A percentile compares a stretch with the other conserved stretches of the same genome.
These are phyloP conservation scores for Hyaena hyaena DNA, from an alignment of 2,113 vertebrate genomes.

Conservation along the genomic window DNA sequence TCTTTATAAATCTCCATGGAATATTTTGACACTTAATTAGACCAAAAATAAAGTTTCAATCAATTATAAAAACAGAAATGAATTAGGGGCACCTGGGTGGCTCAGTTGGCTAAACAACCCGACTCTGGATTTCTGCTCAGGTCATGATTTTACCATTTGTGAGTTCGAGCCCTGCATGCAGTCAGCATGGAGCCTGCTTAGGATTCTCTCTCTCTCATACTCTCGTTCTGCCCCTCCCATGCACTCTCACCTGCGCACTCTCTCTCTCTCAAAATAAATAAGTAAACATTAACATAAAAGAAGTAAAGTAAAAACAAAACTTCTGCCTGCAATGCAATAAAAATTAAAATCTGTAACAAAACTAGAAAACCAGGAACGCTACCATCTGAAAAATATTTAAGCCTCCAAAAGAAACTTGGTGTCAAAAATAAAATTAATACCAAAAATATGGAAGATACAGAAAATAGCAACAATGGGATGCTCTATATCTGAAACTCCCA, in stretches of 20 bases:
- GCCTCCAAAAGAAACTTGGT: constrained; percentile 14
- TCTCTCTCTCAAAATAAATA: too few relatives aligned
- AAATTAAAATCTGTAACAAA: constrained; percentile 26
- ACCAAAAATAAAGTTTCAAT: neutral
- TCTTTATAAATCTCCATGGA: neutral
- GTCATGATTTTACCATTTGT: too few relatives aligned
- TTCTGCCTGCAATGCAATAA: neutral
- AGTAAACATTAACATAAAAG: neutral
- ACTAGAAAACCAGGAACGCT: neutral
- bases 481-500: neutral
- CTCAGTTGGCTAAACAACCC: too few relatives aligned
- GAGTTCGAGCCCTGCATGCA: too few relatives aligned
- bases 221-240: too few relatives aligned
- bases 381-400: neutral
- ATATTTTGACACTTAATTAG: neutral
- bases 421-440: constrained; percentile 43
- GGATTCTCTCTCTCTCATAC: too few relatives aligned
- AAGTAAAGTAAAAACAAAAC: neutral
- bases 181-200: too few relatives aligned
- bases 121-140: too few relatives aligned
- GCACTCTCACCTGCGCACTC: too few relatives aligned
- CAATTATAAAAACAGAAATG: constrained; percentile 10
- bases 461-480: neutral
- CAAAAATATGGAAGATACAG: neutral
- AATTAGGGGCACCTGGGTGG: neutral